Evolutionary conservation across 2,113 vertebrate genomes (phyloP).

Genomic region (Plecturocebus donacophilus): DNA sequence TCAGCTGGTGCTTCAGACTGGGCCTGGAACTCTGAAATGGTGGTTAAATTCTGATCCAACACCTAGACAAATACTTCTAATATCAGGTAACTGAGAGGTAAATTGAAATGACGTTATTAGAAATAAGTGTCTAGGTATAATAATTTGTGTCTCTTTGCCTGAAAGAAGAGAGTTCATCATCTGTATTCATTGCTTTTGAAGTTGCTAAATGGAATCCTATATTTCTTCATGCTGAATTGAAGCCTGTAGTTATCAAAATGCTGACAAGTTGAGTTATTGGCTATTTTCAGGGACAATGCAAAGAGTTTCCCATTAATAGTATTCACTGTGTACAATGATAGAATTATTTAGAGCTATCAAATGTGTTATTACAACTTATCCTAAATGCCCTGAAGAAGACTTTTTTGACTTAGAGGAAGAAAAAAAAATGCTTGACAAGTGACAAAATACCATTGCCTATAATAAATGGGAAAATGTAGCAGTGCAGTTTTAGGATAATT

Average conservation of each 20-base stretch:
- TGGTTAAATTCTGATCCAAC: constrained; percentile 23
- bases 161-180: constrained; percentile 53
- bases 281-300: constrained; percentile 44
- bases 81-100: constrained; percentile 20
- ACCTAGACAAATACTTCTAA: constrained; percentile 16
- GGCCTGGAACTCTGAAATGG: neutral
- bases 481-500: constrained; percentile 16
- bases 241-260: constrained; percentile 60
- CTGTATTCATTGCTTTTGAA: constrained; percentile 63
- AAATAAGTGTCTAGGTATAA: constrained; percentile 34
- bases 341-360: constrained; percentile 64
- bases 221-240: constrained; percentile 62
- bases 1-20: neutral
- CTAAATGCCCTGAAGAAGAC: constrained; percentile 45
- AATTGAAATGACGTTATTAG: constrained; percentile 63
- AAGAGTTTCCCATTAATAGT: constrained; percentile 60
- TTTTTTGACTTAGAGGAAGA: constrained; percentile 48
- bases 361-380: constrained; percentile 58
- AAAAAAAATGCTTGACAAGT: constrained; percentile 41
- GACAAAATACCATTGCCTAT: constrained; percentile 19
- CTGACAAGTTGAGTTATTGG: constrained; percentile 68
- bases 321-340: constrained; percentile 32
- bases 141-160: constrained; percentile 12
- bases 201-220: constrained; percentile 43
- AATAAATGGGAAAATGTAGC: neutral